Conservation (phyloP, 2,888 invertebrate species). For the Nomada flava region DNA sequence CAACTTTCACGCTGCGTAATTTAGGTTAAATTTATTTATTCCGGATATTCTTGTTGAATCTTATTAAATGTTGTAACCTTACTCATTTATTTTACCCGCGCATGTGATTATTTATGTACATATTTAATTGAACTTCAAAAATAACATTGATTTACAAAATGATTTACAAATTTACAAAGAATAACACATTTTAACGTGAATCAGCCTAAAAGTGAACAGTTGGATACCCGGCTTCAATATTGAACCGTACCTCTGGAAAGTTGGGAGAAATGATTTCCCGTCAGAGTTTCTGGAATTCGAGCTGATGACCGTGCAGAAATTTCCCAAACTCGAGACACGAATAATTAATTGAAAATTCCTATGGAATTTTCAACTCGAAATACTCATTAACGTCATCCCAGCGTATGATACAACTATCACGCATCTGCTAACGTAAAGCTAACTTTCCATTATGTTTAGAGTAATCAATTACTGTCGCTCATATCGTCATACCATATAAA, state of each 20-base stretch:
- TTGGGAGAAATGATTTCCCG: conserved; percentile 14
- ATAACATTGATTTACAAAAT: too few species aligned
- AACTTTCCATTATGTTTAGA: too few species aligned
- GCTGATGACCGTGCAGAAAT: conserved; percentile 6
- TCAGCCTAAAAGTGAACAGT: conserved; percentile 31
- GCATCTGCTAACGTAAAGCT: too few species aligned
- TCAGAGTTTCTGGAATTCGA: conserved; percentile 16
- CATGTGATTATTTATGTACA: background rate
- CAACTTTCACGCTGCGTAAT: background rate
- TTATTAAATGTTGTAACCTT: too few species aligned
- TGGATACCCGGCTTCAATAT: conserved; percentile 19
- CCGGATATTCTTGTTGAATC: too few species aligned
- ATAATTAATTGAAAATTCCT: conserved; percentile 6
- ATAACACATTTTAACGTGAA: background rate
- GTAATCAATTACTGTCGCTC: too few species aligned
- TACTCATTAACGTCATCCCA: background rate
- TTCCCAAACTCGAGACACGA: conserved; percentile 9
- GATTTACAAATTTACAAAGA: too few species aligned
- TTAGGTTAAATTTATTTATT: too few species aligned
- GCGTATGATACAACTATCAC: background rate
- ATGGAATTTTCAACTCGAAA: background rate
- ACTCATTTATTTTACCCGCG: background rate
- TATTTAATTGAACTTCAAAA: background rate
- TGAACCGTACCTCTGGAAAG: conserved; percentile 18
- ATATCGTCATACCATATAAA: too few species aligned